Conservation (phyloP, 2,888 invertebrate species). For the Teinopalpus imperialis region DNA sequence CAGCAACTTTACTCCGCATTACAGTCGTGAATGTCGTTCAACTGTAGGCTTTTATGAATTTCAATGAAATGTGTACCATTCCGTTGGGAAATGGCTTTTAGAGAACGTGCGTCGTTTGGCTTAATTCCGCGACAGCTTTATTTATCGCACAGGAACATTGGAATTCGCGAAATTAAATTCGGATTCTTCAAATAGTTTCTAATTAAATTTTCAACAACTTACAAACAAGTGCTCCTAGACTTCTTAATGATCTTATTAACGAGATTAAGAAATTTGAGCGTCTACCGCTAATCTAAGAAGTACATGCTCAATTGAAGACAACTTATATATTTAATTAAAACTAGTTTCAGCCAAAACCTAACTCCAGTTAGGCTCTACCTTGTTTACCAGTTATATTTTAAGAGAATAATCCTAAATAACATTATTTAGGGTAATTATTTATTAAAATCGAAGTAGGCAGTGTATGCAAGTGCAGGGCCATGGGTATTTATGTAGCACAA, state of each 20-base stretch:
- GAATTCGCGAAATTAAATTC: conserved; percentile 32
- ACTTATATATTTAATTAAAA: too few relatives aligned
- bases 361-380: too few relatives aligned
- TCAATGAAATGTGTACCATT: conserved; percentile 33
- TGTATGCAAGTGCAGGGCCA: too few relatives aligned
- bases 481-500: too few relatives aligned
- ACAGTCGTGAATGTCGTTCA: conserved; percentile 19
- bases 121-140: conserved; percentile 30
- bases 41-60: conserved; percentile 27
- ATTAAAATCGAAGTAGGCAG: too few relatives aligned
- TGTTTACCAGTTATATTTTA: too few relatives aligned
- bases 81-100: conserved; percentile 25
- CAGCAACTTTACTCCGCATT: conserved; percentile 13
- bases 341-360: too few relatives aligned
- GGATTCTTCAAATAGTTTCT: conserved; percentile 28
- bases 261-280: conserved; percentile 5
- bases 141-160: conserved; percentile 31
- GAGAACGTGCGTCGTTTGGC: conserved; percentile 27
- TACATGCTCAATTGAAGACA: background rate
- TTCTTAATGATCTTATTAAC: conserved; percentile 15
- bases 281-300: conserved; percentile 3
- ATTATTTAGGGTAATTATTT: too few relatives aligned
- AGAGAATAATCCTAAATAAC: too few relatives aligned
- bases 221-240: conserved; percentile 16
- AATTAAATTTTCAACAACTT: conserved; percentile 26